Base-by-base conservation (phyloP, 1,140 invertebrate species). In the Drosophila tristis region DNA sequence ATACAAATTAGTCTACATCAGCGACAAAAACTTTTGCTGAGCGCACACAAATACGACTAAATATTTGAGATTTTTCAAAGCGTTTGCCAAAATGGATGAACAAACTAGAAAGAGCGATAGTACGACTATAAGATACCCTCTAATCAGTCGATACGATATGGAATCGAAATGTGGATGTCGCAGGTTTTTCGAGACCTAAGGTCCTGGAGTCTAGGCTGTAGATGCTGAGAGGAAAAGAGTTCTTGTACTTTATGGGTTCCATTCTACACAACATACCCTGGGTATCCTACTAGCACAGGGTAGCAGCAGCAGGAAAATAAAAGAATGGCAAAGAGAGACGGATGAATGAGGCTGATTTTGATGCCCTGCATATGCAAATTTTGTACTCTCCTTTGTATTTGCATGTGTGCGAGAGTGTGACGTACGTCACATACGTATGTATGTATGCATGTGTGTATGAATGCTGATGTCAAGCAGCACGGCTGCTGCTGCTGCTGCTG, bases 291-390 rank as follows among this genome's bases (percentile, higher is more conserved):
- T 39, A 2, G 35, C 11, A 13, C 11, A 39, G 35, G 35, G 35
- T 39, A 39, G 4, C 11, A 35, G 31, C 35, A 39, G 35, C 11
- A 15, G 63, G 26, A 20, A 44, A 20, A 47, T 43, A 47, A 35
- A 58, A 62, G 35, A 59, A 47, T 58, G 51, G 8, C 50, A 43
- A 45, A 50, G 48, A 68, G 31, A 35, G 44, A 39, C 39, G 31
- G 47, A 35, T 23, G 20, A 50, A 48, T 54, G 29, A 62, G 45
- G 42, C 55, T 70, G 55, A 58, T 53, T 25, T 59, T 54, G 62
- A 59, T 67, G 54, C 68, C 76, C 62, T 74, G 73, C 74, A 78
- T 87, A 82, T 86, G 82, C 82, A 87, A 89, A 87, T 82, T 77
- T 74, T 11, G 50, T 70, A 54, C 39, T n/a, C 8, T 15, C 31